Evolutionary conservation across 2,888 invertebrate species (phyloP).

Genomic region (Cinara cedri): DNA sequence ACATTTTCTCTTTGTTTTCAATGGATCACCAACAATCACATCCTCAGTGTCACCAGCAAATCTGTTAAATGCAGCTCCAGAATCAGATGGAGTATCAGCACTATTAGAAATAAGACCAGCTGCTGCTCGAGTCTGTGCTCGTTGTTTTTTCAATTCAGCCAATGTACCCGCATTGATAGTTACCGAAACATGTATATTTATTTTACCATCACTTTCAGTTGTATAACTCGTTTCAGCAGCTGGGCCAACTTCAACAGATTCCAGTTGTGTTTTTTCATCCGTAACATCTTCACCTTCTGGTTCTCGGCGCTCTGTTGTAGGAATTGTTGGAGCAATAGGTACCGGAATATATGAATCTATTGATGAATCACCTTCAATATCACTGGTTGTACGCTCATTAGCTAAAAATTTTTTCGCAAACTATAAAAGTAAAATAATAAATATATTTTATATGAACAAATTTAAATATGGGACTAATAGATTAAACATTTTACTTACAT

Average conservation of each 20-base stretch:
- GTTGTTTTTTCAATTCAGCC: conserved; percentile 90
- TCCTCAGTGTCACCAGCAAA: conserved; percentile 60
- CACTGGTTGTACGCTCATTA: conserved; percentile 37
- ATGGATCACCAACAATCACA: conserved; percentile 61
- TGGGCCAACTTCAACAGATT: conserved; percentile 37
- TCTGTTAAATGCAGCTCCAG: conserved; percentile 57
- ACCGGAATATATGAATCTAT: conserved; percentile 35
- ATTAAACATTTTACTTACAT: conserved; percentile 62
- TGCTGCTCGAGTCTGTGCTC: conserved; percentile 74
- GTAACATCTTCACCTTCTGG: conserved; percentile 55
- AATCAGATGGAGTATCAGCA: conserved; percentile 34
- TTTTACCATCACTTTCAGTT: conserved; percentile 79
- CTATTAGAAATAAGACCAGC: conserved; percentile 35
- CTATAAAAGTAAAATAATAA: conserved; percentile 32
- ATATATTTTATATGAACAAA: neutral
- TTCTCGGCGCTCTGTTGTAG: conserved; percentile 54
- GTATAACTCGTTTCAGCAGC: conserved; percentile 62
- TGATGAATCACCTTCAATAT: conserved; percentile 48
- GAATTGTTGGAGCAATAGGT: conserved; percentile 24
- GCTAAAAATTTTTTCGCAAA: conserved; percentile 54
- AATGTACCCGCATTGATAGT: conserved; percentile 83
- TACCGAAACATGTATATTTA: conserved; percentile 84
- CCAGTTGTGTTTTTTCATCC: conserved; percentile 30
- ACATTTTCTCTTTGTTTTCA: conserved; percentile 59
- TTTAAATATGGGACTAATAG: neutral